A percentile compares a stretch with the other conserved stretches of the same genome.
Evolutionary conservation across 2,797 vertebrate species (phyloP).

Genomic region (Loriculus beryllinus): DNA sequence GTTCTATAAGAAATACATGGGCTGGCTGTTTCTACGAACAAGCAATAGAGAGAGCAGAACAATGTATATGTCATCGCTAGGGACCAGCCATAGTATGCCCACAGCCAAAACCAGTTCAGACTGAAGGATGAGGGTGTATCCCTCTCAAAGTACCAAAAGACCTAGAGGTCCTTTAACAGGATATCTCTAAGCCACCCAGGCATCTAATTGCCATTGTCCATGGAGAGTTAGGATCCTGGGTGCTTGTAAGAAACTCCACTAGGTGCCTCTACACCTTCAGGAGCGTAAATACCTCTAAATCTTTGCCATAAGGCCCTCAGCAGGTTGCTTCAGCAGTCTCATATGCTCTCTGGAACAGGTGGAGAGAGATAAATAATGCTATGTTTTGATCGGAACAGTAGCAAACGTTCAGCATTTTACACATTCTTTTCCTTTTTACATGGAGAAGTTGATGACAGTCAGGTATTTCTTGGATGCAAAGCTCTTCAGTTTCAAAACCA

Average conservation of each 20-base stretch:
- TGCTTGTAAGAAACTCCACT: neutral
- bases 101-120: neutral
- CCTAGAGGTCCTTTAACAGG: neutral
- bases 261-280: neutral
- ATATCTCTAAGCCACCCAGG: neutral
- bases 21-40: neutral
- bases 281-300: conserved; percentile 8
- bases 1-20: neutral
- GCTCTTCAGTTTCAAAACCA: conserved; percentile 5
- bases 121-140: neutral
- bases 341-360: neutral
- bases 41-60: neutral
- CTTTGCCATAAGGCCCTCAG: conserved; percentile 5
- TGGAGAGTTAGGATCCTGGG: neutral
- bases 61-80: neutral
- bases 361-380: neutral
- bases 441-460: neutral
- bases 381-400: neutral
- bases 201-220: neutral
- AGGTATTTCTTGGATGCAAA: neutral
- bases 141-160: neutral
- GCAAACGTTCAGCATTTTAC: neutral
- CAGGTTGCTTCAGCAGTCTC: neutral
- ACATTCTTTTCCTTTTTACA: neutral
- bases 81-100: neutral